These are phyloP conservation scores for Electrophaes corylata DNA, from an alignment of 2,888 invertebrate genomes.

Conservation along the genomic window DNA sequence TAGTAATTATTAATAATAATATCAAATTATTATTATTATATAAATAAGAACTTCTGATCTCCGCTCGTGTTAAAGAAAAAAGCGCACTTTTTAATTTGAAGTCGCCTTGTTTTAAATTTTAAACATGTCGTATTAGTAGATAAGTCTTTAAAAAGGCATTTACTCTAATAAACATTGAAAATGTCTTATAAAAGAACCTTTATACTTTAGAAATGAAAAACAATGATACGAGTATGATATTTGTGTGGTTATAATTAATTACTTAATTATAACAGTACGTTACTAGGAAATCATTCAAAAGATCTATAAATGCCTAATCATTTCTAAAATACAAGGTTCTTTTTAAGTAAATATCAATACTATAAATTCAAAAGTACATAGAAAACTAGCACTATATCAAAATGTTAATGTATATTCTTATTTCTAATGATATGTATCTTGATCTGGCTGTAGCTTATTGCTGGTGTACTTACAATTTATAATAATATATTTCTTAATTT, in stretches of 20 bases:
- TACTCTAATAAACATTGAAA: conserved; percentile 14
- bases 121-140: background rate
- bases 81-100: background rate
- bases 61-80: too few relatives aligned
- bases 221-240: background rate
- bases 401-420: conserved; percentile 59
- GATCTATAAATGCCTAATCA: background rate
- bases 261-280: too few relatives aligned
- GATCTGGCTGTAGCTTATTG: conserved; percentile 69
- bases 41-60: too few relatives aligned
- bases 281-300: too few relatives aligned
- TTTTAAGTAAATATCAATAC: background rate
- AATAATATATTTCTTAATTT: conserved; percentile 30
- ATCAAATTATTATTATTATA: too few relatives aligned
- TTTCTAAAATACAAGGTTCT: conserved; percentile 17
- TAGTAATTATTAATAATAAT: too few relatives aligned
- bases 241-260: too few relatives aligned
- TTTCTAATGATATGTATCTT: conserved; percentile 78
- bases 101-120: background rate
- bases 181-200: background rate
- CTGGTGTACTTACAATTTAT: conserved; percentile 54
- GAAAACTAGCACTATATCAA: conserved; percentile 53
- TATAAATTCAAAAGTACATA: conserved; percentile 34
- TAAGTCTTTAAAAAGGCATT: conserved; percentile 36
- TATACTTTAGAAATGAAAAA: conserved; percentile 11